Percentiles rank a stretch among this genome's conserved stretches.
Evolutionary conservation across 1,140 invertebrate genomes (phyloP).

Genomic region (Pseudomyrmex sp.): DNA sequence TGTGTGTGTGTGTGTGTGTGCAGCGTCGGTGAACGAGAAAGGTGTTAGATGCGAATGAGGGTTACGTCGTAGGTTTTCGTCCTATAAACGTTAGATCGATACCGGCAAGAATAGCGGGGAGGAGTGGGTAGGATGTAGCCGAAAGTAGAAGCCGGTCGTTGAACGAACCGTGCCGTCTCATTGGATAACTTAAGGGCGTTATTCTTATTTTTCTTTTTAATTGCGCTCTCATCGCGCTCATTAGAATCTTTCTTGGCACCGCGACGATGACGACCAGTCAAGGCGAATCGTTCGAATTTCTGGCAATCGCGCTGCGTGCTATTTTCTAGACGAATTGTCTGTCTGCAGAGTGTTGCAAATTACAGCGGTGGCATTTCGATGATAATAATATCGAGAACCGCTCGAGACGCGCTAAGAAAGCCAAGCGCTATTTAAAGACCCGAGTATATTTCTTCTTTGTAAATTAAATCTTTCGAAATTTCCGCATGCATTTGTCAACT

Average conservation of each 20-base stretch:
- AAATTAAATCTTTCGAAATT: slow-evolving; percentile 2
- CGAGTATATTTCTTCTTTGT: neutral
- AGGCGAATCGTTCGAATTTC: neutral
- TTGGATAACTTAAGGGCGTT: neutral
- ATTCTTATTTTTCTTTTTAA: neutral
- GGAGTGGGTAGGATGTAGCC: slow-evolving; percentile 20
- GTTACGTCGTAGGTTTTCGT: slow-evolving; percentile 12
- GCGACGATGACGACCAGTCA: neutral
- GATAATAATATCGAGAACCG: slow-evolving; percentile 40
- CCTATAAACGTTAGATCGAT: slow-evolving; percentile 50
- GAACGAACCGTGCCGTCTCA: slow-evolving; percentile 3
- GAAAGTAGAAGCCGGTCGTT: slow-evolving; percentile 26
- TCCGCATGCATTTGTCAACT: neutral
- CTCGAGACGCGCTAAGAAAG: slow-evolving; percentile 16
- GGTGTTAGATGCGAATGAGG: slow-evolving; percentile 29
- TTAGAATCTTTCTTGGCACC: slow-evolving; percentile 1
- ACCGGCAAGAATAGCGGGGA: slow-evolving; percentile 31
- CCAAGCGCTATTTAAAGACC: slow-evolving; percentile 35
- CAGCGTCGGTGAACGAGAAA: neutral
- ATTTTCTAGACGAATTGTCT: slow-evolving; percentile 36
- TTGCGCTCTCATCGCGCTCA: neutral
- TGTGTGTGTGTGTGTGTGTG: too few relatives aligned
- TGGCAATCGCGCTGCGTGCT: slow-evolving; percentile 10
- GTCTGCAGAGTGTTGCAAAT: slow-evolving; percentile 11
- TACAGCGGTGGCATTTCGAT: slow-evolving; percentile 10